Base-by-base conservation (phyloP, 2,797 vertebrate genomes). In the Neosalanx taihuensis region DNA sequence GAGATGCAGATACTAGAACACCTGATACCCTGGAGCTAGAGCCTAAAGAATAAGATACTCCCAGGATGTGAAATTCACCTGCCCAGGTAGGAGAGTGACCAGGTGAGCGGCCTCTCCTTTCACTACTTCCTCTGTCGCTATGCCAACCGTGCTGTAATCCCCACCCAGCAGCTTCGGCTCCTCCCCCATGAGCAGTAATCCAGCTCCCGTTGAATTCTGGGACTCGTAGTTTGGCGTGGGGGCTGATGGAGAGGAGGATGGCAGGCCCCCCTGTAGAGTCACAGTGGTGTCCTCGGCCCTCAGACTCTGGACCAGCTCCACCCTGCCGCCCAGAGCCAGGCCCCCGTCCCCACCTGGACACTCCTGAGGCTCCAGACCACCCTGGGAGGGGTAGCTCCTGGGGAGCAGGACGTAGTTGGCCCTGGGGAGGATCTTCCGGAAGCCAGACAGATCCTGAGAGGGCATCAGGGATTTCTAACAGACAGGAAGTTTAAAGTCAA, bases 351-450 rank as follows among this genome's bases (percentile, higher is more conserved):
- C 46, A 15, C 20, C 41, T n/a, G 51, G 41, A 46, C 41, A 46
- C 41, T 46, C 41, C 41, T 46, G 56, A 37, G 82, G 87, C 0
- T 93, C 87, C 72, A 91, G 59, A 18, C 91, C 91, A 5, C 94
- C 83, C 67, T 96, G 94, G 6, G 51, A 56, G 51, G 51, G 18
- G 51, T 17, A 87, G 64, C 84, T 84, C 89, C 97, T 96, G 37
- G 96, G 93, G 74, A 98, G 88, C 69, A 99, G 88, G 56, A 97
- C 92, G 15, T 96, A 98, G 80, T 93, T 95, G 0, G 95, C 93
- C 82, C 97, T 95, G 51, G 98, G 98, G 15, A 97, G 95, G 84
- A 99, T 99, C 91, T 95, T 98, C 63, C 97, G 95, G 82, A 98
- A 99, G 74, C 98, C 98, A 70, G 97, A 96, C 75, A 97, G 88